Percentiles rank a stretch among this genome's conserved stretches.
These are phyloP conservation scores for Calephelis virginiensis DNA, from an alignment of 1,140 invertebrate genomes.

Conservation along the genomic window DNA sequence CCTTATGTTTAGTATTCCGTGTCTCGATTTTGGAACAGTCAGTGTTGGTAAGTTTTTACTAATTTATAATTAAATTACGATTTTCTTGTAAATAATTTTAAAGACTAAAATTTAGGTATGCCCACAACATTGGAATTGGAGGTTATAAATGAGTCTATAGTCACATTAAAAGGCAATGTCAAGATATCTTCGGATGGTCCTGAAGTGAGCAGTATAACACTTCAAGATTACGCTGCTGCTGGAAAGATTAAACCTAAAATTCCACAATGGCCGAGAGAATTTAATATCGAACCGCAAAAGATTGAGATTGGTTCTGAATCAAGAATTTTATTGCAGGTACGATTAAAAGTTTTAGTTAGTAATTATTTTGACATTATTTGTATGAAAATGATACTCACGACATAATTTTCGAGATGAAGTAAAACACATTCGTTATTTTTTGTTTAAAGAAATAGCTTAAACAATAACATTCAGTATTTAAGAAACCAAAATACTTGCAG, in stretches of 20 bases:
- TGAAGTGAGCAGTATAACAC: conserved; percentile 60
- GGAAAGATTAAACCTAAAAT: conserved; percentile 52
- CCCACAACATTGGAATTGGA: conserved; percentile 61
- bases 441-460: too few relatives aligned
- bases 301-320: conserved; percentile 54
- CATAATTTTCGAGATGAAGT: too few relatives aligned
- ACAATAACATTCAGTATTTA: too few relatives aligned
- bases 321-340: conserved; percentile 49
- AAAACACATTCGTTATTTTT: too few relatives aligned
- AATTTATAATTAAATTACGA: too few relatives aligned
- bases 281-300: conserved; percentile 57
- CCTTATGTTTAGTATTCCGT: conserved; percentile 57
- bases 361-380: not conserved
- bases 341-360: not conserved
- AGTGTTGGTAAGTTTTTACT: conserved; percentile 51
- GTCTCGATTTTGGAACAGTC: conserved; percentile 61
- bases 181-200: conserved; percentile 68
- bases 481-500: too few relatives aligned
- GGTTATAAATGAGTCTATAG: conserved; percentile 64
- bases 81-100: too few relatives aligned
- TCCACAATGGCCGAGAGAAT: conserved; percentile 64
- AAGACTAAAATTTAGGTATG: conserved; percentile 42
- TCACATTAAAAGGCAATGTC: conserved; percentile 49
- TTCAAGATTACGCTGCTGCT: conserved; percentile 54
- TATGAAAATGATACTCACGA: too few relatives aligned